phyloP scores from a whole-genome alignment of 2,113 vertebrate species.

The Dicerorhinus sumatrensis region DNA sequence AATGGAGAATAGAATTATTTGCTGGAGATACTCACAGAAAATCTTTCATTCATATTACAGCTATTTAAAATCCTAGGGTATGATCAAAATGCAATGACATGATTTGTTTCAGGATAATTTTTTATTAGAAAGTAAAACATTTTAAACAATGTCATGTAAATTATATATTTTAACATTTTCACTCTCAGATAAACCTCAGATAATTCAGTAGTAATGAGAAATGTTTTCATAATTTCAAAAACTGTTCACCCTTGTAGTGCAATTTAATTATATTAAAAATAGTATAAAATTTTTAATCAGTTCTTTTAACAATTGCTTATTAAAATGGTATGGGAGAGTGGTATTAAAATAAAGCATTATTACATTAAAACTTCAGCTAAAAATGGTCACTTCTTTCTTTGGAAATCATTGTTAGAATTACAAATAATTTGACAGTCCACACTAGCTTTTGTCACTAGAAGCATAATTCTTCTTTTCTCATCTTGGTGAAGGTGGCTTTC shows the following conservation, averaged over 20 bases:
- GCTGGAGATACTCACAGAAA: not conserved
- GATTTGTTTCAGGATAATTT: not conserved
- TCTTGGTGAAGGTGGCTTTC: not conserved
- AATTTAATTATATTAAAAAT: not conserved
- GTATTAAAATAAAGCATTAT: not conserved
- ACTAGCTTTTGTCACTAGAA: not conserved
- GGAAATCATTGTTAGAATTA: not conserved
- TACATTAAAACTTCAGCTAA: not conserved
- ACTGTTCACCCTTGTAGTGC: not conserved
- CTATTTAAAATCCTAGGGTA: not conserved
- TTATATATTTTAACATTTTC: not conserved
- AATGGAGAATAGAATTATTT: not conserved
- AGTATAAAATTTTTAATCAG: not conserved
- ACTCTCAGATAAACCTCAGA: not conserved
- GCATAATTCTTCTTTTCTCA: not conserved
- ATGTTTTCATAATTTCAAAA: conserved; percentile 33
- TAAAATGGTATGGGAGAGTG: not conserved
- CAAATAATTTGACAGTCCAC: not conserved
- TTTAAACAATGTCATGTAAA: not conserved
- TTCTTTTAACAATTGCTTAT: not conserved
- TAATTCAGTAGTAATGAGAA: not conserved
- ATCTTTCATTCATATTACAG: not conserved
- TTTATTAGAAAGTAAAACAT: not conserved
- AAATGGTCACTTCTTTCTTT: not conserved
- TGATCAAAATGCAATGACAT: not conserved